phyloP scores from a whole-genome alignment of 2,113 vertebrate genomes.

The Casuarius casuarius region DNA sequence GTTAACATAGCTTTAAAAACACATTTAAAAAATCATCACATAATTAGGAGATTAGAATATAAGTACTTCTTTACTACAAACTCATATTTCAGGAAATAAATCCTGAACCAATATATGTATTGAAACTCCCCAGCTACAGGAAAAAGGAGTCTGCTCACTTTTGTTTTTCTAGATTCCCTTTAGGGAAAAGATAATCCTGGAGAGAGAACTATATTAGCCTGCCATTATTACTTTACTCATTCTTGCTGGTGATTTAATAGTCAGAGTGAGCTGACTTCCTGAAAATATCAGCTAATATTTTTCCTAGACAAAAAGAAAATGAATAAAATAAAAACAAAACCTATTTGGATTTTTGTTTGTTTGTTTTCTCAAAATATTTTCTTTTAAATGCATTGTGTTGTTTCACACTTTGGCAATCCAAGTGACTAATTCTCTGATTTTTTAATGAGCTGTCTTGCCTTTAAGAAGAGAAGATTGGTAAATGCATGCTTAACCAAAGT shows the following conservation, averaged over 20 bases:
- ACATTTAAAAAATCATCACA: neutral
- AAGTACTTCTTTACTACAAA: neutral
- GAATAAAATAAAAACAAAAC: neutral
- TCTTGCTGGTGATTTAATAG: neutral
- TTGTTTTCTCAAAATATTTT: neutral
- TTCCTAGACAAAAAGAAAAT: neutral
- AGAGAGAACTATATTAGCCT: neutral
- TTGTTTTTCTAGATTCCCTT: neutral
- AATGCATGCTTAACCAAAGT: neutral
- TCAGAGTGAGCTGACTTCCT: neutral
- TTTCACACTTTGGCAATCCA: neutral
- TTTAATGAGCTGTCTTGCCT: neutral
- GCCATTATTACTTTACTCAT: neutral
- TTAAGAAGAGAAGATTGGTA: neutral
- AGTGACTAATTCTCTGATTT: neutral
- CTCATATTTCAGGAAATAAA: neutral
- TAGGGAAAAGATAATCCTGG: neutral
- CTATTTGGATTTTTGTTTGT: neutral
- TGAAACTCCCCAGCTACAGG: neutral
- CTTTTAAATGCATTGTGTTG: neutral
- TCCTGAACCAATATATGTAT: neutral
- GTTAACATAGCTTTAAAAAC: neutral
- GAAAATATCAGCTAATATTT: neutral
- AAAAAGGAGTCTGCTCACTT: neutral
- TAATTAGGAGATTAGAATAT: neutral